Percentiles rank a stretch among this genome's conserved stretches.
phyloP scores from a whole-genome alignment of 2,113 vertebrate genomes.

The Oncorhynchus clarkii region DNA sequence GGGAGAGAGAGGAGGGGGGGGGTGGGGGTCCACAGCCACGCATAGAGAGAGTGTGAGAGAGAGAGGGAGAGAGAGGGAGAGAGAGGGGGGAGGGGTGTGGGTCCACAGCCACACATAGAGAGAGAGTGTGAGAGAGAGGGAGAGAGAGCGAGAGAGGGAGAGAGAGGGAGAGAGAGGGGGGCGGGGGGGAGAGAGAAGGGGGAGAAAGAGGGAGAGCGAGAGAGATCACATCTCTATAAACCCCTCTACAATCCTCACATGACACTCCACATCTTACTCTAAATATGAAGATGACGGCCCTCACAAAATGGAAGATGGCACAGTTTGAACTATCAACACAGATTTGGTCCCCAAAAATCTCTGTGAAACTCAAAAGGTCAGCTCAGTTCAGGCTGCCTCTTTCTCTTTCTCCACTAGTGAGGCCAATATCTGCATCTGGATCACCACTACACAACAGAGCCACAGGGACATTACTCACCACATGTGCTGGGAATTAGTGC shows the following conservation, averaged over 20 bases:
- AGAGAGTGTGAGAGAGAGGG: not conserved
- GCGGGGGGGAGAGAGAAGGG: too few species aligned
- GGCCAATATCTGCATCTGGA: slow-evolving; percentile 59
- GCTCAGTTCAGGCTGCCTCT: slow-evolving; percentile 44
- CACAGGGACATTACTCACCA: slow-evolving; percentile 48
- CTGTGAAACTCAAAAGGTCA: slow-evolving; percentile 40
- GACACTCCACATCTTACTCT: slow-evolving; percentile 10
- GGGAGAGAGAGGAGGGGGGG: too few species aligned
- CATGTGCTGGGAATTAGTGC: slow-evolving; percentile 63
- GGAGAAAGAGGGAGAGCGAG: not conserved
- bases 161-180: too few species aligned
- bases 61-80: too few species aligned
- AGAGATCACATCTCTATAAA: not conserved
- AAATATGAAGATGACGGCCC: not conserved
- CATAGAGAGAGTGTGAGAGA: not conserved
- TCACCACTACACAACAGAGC: slow-evolving; percentile 42
- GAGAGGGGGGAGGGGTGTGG: too few species aligned
- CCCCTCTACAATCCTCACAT: slow-evolving; percentile 6
- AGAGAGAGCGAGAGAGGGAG: not conserved
- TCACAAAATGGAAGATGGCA: slow-evolving; percentile 6
- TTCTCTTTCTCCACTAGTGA: not conserved
- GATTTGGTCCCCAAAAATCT: slow-evolving; percentile 11
- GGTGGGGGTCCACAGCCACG: too few species aligned
- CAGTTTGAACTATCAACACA: not conserved
- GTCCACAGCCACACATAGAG: not conserved